phyloP scores from a whole-genome alignment of 2,888 invertebrate species.

The Baronia brevicornis region DNA sequence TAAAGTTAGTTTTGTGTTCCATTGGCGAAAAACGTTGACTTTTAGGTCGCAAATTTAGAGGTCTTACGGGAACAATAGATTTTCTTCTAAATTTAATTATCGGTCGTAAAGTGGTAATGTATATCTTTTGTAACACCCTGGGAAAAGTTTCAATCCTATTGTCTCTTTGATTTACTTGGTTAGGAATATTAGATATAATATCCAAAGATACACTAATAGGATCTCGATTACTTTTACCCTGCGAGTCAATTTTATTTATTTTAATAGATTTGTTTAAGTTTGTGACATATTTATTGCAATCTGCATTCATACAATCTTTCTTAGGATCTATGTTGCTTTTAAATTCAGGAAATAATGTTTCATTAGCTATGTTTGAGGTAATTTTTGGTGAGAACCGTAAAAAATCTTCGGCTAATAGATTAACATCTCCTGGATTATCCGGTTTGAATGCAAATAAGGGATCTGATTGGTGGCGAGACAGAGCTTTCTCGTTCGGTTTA shows the following conservation, averaged over 20 bases:
- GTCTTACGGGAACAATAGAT: conserved; percentile 31
- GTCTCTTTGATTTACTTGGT: conserved; percentile 14
- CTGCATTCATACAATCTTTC: conserved; percentile 33
- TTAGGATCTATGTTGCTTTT: conserved; percentile 36
- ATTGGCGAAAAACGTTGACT: no score
- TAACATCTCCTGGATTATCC: conserved; percentile 82
- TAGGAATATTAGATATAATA: conserved; percentile 72
- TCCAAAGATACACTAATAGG: conserved; percentile 81
- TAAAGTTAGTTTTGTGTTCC: no score
- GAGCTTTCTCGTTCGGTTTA: conserved; percentile 22
- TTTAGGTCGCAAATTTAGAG: conserved; percentile 34
- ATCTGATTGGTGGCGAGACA: conserved; percentile 64
- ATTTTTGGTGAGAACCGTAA: conserved; percentile 46
- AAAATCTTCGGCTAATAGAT: conserved; percentile 78
- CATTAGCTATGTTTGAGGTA: conserved; percentile 24
- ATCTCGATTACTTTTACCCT: conserved; percentile 40
- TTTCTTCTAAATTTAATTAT: conserved; percentile 53
- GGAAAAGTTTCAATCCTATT: conserved; percentile 21
- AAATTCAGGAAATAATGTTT: conserved; percentile 26
- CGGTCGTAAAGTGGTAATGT: conserved; percentile 52
- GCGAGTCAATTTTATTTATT: conserved; percentile 21
- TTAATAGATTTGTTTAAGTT: conserved; percentile 18
- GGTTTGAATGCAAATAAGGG: conserved; percentile 83
- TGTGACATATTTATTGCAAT: conserved; percentile 28
- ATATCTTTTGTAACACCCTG: conserved; percentile 37